Evolutionary conservation across 2,797 vertebrate genomes (phyloP).

Genomic region (Emys orbicularis): DNA sequence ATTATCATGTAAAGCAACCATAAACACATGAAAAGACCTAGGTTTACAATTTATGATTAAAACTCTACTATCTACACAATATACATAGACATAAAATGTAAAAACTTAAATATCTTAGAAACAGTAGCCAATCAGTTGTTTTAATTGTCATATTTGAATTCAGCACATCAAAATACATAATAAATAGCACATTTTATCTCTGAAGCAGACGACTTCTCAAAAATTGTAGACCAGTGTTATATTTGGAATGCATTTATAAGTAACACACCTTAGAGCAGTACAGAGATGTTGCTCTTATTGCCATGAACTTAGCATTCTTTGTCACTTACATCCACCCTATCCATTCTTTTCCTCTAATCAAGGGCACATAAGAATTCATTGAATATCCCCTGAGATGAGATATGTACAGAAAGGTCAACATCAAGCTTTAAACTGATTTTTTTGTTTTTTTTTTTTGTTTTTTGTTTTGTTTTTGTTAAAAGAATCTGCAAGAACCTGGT

Average conservation of each 20-base stretch:
- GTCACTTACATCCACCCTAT: neutral
- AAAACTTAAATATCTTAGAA: no score
- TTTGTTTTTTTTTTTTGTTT: no score
- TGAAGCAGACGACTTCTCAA: no score
- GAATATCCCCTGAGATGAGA: neutral
- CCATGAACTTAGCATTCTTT: neutral
- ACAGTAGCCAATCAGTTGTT: no score
- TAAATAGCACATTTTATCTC: no score
- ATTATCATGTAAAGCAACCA: no score
- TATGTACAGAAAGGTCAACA: fast-evolving
- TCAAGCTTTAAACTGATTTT: fast-evolving
- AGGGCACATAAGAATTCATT: neutral
- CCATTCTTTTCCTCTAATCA: neutral
- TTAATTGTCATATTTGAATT: no score
- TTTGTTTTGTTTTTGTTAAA: neutral
- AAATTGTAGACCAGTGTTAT: neutral
- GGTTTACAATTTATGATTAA: no score
- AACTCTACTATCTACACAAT: no score
- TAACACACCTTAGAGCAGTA: neutral
- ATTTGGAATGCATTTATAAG: neutral
- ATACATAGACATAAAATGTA: no score
- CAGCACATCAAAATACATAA: no score
- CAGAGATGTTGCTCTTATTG: fast-evolving
- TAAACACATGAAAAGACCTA: no score
- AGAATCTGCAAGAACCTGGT: fast-evolving